Evolutionary conservation across 1,140 invertebrate species (phyloP), one percentile per base, ranked within the genome.

Genomic region (Brachionus plicatilis): DNA sequence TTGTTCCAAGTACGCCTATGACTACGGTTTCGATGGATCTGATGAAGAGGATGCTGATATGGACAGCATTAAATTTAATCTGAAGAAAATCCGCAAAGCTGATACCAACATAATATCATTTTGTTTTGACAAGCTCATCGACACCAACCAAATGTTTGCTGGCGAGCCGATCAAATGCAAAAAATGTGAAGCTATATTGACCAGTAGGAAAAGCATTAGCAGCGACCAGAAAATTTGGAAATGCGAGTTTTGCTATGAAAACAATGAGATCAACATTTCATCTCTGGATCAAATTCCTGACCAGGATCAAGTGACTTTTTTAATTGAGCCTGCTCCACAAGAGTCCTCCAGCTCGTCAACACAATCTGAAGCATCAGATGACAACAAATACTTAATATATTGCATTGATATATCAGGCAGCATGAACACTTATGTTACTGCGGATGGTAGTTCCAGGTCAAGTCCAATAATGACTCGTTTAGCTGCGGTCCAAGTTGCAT

Each of bases 341-440:
- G 14, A 60, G 12, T n/a, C 50, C 8, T 33, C 56, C 3, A 53
- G 45, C 12, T 41, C 41, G n/a, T 84, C 37, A 50, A 45, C 20
- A 3, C 86, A 84, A 37, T 53, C 24, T n/a, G 83, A 79, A 2
- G 76, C 24, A 6, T 85, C 82, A 82, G 84, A 72, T 33, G 83
- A 50, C 17, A 85, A 85, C 72, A 87, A 85, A 70, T 83, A 84
- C 20, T n/a, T 78, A 53, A 85, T 45, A 12, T 89, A 88, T 82
- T 88, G 88, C 84, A 87, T 89, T 84, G 88, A 89, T 80, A 87
- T 88, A 47, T 88, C 88, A 85, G 86, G 86, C 3, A 88, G 88
- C 20, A 89, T 89, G 88, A 70, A 84, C 2, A 41, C 50, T 11
- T 70, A 45, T 9, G 78, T 65, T 20, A 72, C 87, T 86, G 86